Base-by-base conservation (phyloP, 2,888 invertebrate genomes). In the Erannis defoliaria region DNA sequence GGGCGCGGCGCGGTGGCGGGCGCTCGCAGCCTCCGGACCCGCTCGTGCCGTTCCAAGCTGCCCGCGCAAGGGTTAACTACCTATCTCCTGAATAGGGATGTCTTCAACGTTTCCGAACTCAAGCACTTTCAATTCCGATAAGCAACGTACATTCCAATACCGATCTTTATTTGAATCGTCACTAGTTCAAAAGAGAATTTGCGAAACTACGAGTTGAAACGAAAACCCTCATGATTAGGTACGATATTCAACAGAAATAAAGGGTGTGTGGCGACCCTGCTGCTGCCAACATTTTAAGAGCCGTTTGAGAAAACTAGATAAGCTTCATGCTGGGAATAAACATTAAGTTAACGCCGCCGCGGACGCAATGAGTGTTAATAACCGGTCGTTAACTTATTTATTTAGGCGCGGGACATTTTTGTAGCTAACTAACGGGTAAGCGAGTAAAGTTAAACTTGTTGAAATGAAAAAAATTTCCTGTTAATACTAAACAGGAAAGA, bases 1-100 rank as follows among this genome's bases (percentile, higher is more conserved):
- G 56, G 80, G 82, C 76, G 80, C 81, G 79, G 75, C 80, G 79
- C 82, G 81, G 71, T 81, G 77, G n/a, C 48, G 33, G 45, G 16
- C 33, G 35, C 35, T 9, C 31, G 29, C 29, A 80, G 67, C 67
- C 74, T 19, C 67, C 74, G 74, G 70, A 72, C 68, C 70, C 71
- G 72, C 70, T 75, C 60, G 64, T 70, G 64, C 68, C 78, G 71
- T 84, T 51, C 53, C 51, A 12, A 46, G 60, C 68, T 62, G 60
- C 53, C 82, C 72, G 43, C 85, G 81, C 85, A 87, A 89, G 89
- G 90, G 91, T 90, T 91, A 90, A 90, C 89, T 90, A 86, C 90
- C 89, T 90, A 86, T 90, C 89, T 86, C 16, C 19, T 54, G 1
- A 23, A 42, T 55, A 61, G 43, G 60, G 60, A 49, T 61, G 55